These are phyloP conservation scores for Brachionus plicatilis DNA, from an alignment of 1,140 invertebrate species.

Conservation along the genomic window DNA sequence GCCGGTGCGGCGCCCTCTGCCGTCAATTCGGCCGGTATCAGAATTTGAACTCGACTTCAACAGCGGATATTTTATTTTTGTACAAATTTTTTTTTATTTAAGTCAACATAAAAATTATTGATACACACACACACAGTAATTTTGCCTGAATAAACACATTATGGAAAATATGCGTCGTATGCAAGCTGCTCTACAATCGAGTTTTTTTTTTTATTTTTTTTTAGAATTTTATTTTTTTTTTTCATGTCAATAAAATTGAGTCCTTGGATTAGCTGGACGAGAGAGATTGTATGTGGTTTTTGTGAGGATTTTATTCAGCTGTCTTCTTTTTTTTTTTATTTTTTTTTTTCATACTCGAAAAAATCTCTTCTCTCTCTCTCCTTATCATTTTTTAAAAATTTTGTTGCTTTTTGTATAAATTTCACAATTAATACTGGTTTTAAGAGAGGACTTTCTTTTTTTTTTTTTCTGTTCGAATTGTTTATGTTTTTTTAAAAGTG, in stretches of 20 bases:
- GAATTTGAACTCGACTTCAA: neutral
- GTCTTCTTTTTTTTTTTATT: neutral
- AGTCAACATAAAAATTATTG: neutral
- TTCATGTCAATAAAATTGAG: conserved; percentile 9
- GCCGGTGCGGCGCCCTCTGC: neutral
- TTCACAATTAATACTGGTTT: neutral
- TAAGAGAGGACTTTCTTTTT: neutral
- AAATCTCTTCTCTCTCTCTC: neutral
- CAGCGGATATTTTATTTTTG: neutral
- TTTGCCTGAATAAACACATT: neutral
- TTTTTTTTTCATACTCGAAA: neutral
- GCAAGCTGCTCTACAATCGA: neutral
- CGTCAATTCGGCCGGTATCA: neutral
- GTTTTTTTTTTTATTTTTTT: neutral
- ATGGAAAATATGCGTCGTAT: neutral
- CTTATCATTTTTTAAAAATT: neutral
- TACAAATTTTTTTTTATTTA: neutral
- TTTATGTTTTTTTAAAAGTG: neutral
- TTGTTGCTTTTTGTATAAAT: neutral
- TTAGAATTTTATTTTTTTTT: neutral
- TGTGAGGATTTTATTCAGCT: neutral
- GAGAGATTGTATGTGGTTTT: neutral
- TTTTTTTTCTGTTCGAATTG: neutral
- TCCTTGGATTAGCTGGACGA: neutral
- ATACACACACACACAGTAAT: neutral